Base-by-base conservation (phyloP, 2,888 invertebrate species). In the Acronicta leporina region DNA sequence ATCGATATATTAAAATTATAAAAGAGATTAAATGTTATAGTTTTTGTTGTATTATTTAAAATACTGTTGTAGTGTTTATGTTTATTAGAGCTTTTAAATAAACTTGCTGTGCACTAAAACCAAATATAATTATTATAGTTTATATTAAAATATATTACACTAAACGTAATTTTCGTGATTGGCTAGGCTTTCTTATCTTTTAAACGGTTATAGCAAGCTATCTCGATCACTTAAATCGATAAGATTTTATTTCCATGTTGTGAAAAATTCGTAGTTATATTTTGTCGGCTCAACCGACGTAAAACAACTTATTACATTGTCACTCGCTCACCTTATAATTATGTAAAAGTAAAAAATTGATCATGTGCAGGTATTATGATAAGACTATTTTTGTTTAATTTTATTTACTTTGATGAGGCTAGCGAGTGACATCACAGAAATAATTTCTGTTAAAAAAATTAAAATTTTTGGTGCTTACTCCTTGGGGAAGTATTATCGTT, bases 71-170 rank as follows among this genome's bases (percentile, higher is more conserved):
- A 63, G 68, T 74, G 62, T 73, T 77, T 75, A 73, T 78, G 78
- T 80, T 80, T 66, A 79, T 82, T 80, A 84, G 81, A 86, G 81
- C 81, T 85, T 87, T 80, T 83, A 82, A 73, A 79, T 72, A 74
- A 77, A 81, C 80, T 83, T 80, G 91, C 91, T 92, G 91, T 92
- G 92, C 86, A 88, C 86, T 90, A 89, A 91, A 91, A 30, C 92
- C 92, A 93, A 93, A 93, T 92, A 93, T 92, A 90, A 86, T 86
- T 84, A 79, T 86, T 84, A 75, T 82, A 81, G 83, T 67, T 77
- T 65, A 25, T 68, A 75, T 72, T 77, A 79, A 78, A 74, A 68
- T 79, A 79, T 80, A 79, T 72, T 75, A 74, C 67, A 72, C 71
- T 83, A 82, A n/a, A 80, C 63, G 54, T 75, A 72, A 51, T 51